Evolutionary conservation across 2,888 invertebrate species (phyloP), one percentile per base, ranked within the genome.

Genomic region (Trilocha varians): DNA sequence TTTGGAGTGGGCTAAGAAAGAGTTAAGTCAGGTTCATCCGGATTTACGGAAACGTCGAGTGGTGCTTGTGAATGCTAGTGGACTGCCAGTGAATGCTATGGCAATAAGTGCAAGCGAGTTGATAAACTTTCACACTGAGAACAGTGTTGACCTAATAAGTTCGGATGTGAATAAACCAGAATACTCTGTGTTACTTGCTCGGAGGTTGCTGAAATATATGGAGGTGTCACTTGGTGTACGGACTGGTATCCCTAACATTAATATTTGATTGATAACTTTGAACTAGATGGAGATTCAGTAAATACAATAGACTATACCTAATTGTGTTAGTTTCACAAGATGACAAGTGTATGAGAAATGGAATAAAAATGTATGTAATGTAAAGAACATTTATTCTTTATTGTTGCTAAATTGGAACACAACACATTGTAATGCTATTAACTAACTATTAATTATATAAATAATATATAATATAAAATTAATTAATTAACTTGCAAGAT

Each of bases 201-300:
- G 56, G 42, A 73, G 70, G 49, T 57, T 85, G 18, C 47, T 85
- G 3, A 78, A 70, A 48, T 80, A 80, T 44, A 57, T 85, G 39
- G 77, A 82, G 72, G 77, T 78, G 9, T 70, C 78, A 35, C 35
- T 82, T 47, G 86, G 86, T 55, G 53, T 74, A 16, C 70, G 69
- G 36, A 83, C 83, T 52, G 85, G 86, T 43, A 67, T 86, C 44
- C 86, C 86, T 16, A 83, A 83, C 59, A 41, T 85, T 41, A 78
- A 83, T 67, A 57, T 80, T 36, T 78, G 47, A 72, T 41, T 39
- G 32, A 32, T 34, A 5, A 32, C n/a, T 34, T 34, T 35, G 34
- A 13, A 34, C 39, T 36, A 32, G 41, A 37, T 9, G 5, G 5
- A 16, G 16, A 34, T 40, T 18, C 1, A 9, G 25, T 25, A 13